Percentiles rank a stretch among this genome's conserved stretches.
These are phyloP conservation scores for Pavo muticus DNA, from an alignment of 2,113 vertebrate species.

Conservation along the genomic window DNA sequence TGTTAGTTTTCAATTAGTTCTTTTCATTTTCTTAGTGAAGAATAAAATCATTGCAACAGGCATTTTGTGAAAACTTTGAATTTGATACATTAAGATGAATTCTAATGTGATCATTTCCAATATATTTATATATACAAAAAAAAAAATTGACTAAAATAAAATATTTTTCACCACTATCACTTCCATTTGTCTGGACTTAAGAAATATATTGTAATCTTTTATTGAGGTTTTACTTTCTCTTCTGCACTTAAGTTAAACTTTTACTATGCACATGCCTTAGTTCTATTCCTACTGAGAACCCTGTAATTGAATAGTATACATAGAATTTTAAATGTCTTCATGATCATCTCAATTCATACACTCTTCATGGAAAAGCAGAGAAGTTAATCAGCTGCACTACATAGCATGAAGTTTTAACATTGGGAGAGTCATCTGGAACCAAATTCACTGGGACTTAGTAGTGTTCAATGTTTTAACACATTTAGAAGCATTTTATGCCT, in stretches of 20 bases:
- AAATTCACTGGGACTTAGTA: not conserved
- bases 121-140: not conserved
- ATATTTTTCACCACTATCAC: not conserved
- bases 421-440: not conserved
- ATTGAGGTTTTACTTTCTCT: not conserved
- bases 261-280: not conserved
- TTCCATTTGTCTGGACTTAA: not conserved
- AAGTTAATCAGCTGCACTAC: not conserved
- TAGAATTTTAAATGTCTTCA: not conserved
- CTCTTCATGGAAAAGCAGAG: not conserved
- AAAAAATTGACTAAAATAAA: not conserved
- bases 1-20: not conserved
- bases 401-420: not conserved
- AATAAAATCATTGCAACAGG: not conserved
- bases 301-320: not conserved
- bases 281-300: not conserved
- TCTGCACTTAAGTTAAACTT: not conserved
- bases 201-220: not conserved
- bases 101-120: not conserved
- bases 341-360: not conserved
- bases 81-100: not conserved
- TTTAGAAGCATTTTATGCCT: not conserved
- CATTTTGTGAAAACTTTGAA: not conserved
- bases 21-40: not conserved
- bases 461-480: not conserved